phyloP scores from a whole-genome alignment of 2,113 vertebrate genomes.

The Otis tarda region DNA sequence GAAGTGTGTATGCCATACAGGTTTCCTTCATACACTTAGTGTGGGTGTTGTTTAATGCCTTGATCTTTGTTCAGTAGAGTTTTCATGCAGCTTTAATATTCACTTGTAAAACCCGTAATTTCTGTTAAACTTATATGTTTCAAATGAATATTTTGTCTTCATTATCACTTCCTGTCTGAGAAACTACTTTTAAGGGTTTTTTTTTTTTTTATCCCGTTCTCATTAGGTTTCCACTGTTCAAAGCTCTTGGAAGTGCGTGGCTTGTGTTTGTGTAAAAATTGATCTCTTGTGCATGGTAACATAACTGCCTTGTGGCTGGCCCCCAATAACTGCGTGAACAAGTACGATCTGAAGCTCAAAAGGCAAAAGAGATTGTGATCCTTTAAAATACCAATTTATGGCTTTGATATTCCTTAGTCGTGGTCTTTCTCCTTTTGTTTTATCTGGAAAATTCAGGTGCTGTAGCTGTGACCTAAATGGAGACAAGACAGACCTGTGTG shows the following conservation, averaged over 20 bases:
- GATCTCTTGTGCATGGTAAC: neutral
- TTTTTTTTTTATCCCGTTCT: neutral
- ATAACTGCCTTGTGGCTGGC: neutral
- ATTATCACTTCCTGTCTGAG: neutral
- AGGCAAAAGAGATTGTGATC: neutral
- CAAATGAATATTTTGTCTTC: neutral
- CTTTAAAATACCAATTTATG: neutral
- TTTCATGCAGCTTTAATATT: conserved; percentile 8
- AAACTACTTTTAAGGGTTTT: neutral
- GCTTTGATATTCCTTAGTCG: neutral
- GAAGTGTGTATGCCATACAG: neutral
- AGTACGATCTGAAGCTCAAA: neutral
- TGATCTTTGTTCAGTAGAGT: neutral
- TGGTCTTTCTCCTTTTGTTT: neutral
- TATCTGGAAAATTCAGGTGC: neutral
- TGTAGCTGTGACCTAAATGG: neutral
- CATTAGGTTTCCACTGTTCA: neutral
- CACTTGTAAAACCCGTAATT: conserved; percentile 38
- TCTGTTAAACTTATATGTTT: neutral
- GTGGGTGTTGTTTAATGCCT: conserved; percentile 48
- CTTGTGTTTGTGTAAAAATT: neutral
- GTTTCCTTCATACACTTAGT: neutral
- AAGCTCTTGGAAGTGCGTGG: neutral
- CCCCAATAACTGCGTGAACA: neutral
- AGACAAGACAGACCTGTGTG: neutral